Evolutionary conservation across 2,888 invertebrate species (phyloP).

Genomic region (Plagodis pulveraria): DNA sequence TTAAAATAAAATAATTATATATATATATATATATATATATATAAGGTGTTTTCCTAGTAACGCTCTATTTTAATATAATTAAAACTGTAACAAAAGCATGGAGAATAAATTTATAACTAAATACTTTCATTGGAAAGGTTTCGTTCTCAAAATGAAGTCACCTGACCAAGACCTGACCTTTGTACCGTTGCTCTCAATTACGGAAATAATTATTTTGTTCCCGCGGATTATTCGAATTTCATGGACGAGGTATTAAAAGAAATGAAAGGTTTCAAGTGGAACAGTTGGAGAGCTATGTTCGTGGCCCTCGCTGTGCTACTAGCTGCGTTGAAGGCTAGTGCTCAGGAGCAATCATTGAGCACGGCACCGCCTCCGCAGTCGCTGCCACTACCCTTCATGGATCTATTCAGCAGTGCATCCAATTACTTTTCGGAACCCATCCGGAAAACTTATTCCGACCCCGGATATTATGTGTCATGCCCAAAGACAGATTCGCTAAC

Average conservation of each 20-base stretch:
- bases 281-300: slow-evolving; percentile 77
- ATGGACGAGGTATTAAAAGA: slow-evolving; percentile 76
- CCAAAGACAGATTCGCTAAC: slow-evolving; percentile 69
- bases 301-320: slow-evolving; percentile 63
- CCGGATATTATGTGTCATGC: slow-evolving; percentile 62
- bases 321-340: slow-evolving; percentile 53
- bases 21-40: too few species aligned
- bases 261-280: slow-evolving; percentile 61
- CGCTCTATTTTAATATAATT: slow-evolving; percentile 2
- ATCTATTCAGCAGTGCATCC: slow-evolving; percentile 71
- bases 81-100: slow-evolving; percentile 27
- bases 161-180: slow-evolving; percentile 60
- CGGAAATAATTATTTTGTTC: slow-evolving; percentile 63
- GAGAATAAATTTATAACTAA: slow-evolving; percentile 26
- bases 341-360: slow-evolving; percentile 69
- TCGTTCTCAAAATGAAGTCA: slow-evolving; percentile 54
- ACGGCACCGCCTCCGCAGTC: slow-evolving; percentile 56
- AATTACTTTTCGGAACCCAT: slow-evolving; percentile 67
- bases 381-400: slow-evolving; percentile 64
- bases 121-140: slow-evolving; percentile 46
- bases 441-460: slow-evolving; percentile 68
- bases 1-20: too few species aligned
- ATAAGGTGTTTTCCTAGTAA: too few species aligned
- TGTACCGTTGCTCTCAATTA: slow-evolving; percentile 62
- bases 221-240: slow-evolving; percentile 71